A percentile compares a stretch with the other conserved stretches of the same genome.
phyloP scores from a whole-genome alignment of 2,888 invertebrate genomes.

The Slavum lentiscoides region DNA sequence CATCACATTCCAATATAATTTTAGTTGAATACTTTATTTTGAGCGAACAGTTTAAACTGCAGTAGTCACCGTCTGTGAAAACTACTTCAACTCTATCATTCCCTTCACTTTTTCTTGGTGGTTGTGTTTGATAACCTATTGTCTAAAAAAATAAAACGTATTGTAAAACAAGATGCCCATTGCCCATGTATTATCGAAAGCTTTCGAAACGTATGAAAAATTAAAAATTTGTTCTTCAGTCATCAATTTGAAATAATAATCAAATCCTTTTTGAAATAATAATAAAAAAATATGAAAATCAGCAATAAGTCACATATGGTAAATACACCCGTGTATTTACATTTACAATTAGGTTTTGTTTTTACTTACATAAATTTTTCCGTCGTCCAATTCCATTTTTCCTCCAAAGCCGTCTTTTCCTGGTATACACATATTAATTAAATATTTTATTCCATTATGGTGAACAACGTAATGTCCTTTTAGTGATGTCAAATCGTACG shows the following conservation, averaged over 20 bases:
- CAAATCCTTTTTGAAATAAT: neutral
- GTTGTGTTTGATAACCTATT: constrained; percentile 21
- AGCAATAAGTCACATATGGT: neutral
- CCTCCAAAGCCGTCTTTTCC: neutral
- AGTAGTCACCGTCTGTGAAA: constrained; percentile 13
- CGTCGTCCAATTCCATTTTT: constrained; percentile 11
- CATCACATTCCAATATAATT: constrained; percentile 14
- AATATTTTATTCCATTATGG: constrained; percentile 2
- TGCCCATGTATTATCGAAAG: too few relatives aligned
- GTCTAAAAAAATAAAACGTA: constrained; percentile 9
- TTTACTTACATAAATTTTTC: constrained; percentile 36
- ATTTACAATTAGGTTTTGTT: neutral
- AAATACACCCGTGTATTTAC: neutral
- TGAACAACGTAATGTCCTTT: constrained; percentile 28
- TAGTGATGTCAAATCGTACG: constrained; percentile 8
- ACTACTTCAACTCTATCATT: neutral
- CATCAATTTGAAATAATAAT: neutral
- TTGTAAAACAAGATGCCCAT: neutral
- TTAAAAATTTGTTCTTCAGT: neutral
- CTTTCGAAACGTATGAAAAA: neutral
- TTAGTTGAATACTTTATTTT: constrained; percentile 1
- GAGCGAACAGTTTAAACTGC: neutral
- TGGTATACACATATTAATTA: constrained; percentile 17
- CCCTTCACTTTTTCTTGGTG: neutral
- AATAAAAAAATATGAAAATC: neutral